A percentile compares a stretch with the other conserved stretches of the same genome.
Conservation (phyloP, 2,797 vertebrate genomes). For the Karalla daura region DNA sequence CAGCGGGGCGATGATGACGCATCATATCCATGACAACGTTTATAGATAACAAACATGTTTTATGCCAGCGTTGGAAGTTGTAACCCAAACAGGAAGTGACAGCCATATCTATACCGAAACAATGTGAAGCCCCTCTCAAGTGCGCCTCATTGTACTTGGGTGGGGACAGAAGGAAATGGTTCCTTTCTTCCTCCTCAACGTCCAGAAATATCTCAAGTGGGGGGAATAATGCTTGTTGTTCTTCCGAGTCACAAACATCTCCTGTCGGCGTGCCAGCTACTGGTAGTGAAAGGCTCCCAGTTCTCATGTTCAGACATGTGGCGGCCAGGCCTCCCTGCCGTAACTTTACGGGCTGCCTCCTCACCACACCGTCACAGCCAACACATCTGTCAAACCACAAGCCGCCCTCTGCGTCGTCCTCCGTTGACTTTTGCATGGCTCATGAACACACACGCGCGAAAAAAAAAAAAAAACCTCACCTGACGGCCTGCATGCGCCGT, state of each 20-base stretch:
- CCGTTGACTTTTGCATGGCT: too few relatives aligned
- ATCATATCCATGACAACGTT: constrained; percentile 6
- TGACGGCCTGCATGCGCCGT: neutral
- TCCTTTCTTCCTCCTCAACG: constrained; percentile 35
- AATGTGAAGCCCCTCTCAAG: constrained; percentile 48
- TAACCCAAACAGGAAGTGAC: constrained; percentile 65
- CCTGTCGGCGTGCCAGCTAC: neutral
- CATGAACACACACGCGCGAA: too few relatives aligned
- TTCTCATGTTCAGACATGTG: constrained; percentile 33
- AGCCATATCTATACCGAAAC: constrained; percentile 49
- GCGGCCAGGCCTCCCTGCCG: neutral
- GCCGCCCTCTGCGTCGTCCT: too few relatives aligned
- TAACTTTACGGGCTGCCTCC: neutral
- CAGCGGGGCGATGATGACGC: neutral
- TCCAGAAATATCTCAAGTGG: constrained; percentile 46
- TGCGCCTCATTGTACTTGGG: constrained; percentile 20
- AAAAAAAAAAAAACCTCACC: neutral
- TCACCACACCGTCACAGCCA: neutral
- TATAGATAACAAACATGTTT: constrained; percentile 24
- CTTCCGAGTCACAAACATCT: constrained; percentile 7
- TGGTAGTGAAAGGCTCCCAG: constrained; percentile 6
- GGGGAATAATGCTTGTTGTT: constrained; percentile 5
- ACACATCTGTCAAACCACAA: neutral
- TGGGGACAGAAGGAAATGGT: constrained; percentile 32
- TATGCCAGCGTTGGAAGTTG: constrained; percentile 18